A percentile compares a stretch with the other conserved stretches of the same genome.
phyloP scores from a whole-genome alignment of 2,797 vertebrate species.

The Neoniphon sammara region DNA sequence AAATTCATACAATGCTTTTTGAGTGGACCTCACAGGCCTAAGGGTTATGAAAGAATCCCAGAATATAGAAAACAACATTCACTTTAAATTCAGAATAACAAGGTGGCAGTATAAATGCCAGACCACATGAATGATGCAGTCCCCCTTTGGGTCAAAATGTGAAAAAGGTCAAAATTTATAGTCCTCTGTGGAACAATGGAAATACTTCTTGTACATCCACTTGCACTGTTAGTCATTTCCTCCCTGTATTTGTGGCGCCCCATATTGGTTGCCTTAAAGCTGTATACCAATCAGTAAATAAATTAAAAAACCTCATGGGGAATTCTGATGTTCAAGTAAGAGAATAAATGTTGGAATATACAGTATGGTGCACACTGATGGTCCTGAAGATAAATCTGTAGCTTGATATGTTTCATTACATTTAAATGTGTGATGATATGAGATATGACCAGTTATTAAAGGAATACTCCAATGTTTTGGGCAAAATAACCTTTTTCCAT shows the following conservation, averaged over 20 bases:
- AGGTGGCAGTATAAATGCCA: constrained; percentile 25
- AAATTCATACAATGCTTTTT: constrained; percentile 26
- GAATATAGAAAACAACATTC: constrained; percentile 3
- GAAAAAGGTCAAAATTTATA: constrained; percentile 47
- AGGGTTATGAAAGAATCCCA: constrained; percentile 27
- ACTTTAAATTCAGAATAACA: constrained; percentile 37
- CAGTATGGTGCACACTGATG: neutral
- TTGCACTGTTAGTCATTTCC: constrained; percentile 12
- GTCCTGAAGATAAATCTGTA: neutral
- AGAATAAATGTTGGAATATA: neutral
- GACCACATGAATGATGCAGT: constrained; percentile 19
- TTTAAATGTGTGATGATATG: neutral
- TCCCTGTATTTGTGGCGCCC: neutral
- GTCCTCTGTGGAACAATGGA: constrained; percentile 30
- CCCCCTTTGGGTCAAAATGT: constrained; percentile 8
- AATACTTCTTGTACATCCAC: constrained; percentile 21
- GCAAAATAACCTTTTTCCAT: too few species aligned
- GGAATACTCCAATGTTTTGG: too few species aligned
- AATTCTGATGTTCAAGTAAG: constrained; percentile 1
- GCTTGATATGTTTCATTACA: neutral
- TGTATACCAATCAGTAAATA: neutral
- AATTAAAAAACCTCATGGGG: neutral
- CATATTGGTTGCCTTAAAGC: neutral
- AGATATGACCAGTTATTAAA: too few species aligned
- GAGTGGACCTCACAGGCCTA: constrained; percentile 4